Evolutionary conservation across 1,140 invertebrate genomes (phyloP).

Genomic region (Sogatella furcifera): DNA sequence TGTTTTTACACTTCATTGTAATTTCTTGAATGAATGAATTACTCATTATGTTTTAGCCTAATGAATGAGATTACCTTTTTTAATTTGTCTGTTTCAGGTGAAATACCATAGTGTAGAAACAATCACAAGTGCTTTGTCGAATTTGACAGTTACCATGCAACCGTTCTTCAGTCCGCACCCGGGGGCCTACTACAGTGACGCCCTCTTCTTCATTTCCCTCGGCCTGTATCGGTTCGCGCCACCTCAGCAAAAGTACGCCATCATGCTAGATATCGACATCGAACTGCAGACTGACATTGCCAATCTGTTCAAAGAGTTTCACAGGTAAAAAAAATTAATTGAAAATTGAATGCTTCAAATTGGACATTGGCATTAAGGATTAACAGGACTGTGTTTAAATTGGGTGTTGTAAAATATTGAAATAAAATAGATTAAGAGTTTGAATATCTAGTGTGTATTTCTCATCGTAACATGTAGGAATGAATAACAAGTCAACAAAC

Average conservation of each 20-base stretch:
- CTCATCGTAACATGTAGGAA: too few relatives aligned
- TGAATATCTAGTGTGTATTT: too few relatives aligned
- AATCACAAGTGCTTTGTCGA: slow-evolving; percentile 44
- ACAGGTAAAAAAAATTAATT: slow-evolving; percentile 40
- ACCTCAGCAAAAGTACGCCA: slow-evolving; percentile 43
- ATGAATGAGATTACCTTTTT: too few relatives aligned
- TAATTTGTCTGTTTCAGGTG: slow-evolving; percentile 35
- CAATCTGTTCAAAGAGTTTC: slow-evolving; percentile 55
- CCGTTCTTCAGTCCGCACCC: slow-evolving; percentile 64
- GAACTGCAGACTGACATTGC: slow-evolving; percentile 60
- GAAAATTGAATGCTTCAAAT: too few relatives aligned
- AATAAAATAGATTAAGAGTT: too few relatives aligned
- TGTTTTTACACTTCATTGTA: too few relatives aligned
- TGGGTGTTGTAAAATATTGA: too few relatives aligned
- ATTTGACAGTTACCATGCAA: slow-evolving; percentile 56
- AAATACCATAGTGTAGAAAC: slow-evolving; percentile 49
- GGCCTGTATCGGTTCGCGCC: slow-evolving; percentile 61
- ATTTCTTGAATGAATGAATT: too few relatives aligned
- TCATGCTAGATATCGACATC: slow-evolving; percentile 71
- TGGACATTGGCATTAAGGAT: too few relatives aligned
- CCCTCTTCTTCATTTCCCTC: slow-evolving; percentile 70
- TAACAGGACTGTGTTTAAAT: too few relatives aligned
- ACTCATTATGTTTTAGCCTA: too few relatives aligned
- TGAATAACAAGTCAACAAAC: too few relatives aligned
- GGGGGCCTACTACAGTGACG: slow-evolving; percentile 71